Evolutionary conservation across 2,113 vertebrate species (phyloP).

Genomic region (Microtus montanus): DNA sequence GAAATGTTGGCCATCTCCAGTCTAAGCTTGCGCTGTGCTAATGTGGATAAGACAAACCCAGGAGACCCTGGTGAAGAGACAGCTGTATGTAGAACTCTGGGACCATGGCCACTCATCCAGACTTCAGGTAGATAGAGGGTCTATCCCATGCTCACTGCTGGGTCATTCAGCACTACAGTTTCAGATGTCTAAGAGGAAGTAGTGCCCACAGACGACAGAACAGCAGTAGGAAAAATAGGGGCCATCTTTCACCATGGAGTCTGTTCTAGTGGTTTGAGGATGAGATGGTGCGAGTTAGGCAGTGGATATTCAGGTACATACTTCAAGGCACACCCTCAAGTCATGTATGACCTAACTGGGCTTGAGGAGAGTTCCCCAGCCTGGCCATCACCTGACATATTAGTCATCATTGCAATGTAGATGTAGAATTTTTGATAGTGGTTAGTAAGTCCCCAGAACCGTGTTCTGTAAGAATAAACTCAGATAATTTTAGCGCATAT

Average conservation of each 20-base stretch:
- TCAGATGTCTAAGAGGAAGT: neutral
- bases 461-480: neutral
- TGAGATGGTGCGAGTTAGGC: neutral
- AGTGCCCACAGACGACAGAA: neutral
- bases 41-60: neutral
- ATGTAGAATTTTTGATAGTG: neutral
- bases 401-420: rapidly evolving
- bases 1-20: neutral
- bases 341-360: rapidly evolving
- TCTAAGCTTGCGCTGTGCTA: rapidly evolving
- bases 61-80: neutral
- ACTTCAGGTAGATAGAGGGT: neutral
- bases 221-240: neutral
- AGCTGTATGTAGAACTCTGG: neutral
- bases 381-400: neutral
- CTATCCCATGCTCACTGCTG: no score
- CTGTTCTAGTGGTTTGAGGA: neutral
- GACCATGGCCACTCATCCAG: neutral
- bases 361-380: neutral
- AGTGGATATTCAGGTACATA: neutral
- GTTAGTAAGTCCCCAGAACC: neutral
- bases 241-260: neutral
- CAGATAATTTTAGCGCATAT: neutral
- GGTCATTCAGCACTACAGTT: neutral
- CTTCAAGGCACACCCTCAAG: no score